Conservation (phyloP, 2,888 invertebrate genomes). For the Harmothoe impar region DNA sequence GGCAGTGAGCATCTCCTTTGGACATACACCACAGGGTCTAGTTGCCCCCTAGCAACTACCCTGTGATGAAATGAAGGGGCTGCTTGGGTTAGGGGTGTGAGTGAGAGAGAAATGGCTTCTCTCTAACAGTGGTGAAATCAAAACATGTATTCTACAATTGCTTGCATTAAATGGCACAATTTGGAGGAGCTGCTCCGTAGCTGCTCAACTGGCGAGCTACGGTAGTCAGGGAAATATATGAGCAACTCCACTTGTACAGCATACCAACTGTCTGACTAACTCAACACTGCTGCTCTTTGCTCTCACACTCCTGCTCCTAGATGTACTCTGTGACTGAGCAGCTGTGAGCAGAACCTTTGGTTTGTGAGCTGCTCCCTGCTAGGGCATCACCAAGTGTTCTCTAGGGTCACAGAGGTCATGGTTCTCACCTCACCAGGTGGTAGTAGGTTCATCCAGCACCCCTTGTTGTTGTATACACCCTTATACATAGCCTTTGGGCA, state of each 20-base stretch:
- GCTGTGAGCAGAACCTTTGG: background rate
- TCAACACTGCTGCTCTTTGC: slow-evolving; percentile 17
- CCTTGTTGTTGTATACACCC: background rate
- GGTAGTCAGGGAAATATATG: background rate
- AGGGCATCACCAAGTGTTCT: background rate
- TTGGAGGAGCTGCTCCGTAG: background rate
- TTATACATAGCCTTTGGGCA: background rate
- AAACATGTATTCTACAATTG: too few species aligned
- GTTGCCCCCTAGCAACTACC: too few species aligned
- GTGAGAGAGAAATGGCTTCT: too few species aligned
- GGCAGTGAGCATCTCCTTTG: background rate
- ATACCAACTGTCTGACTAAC: slow-evolving; percentile 29
- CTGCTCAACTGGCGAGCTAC: background rate
- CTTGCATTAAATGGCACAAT: too few species aligned
- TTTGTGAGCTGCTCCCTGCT: slow-evolving; percentile 1
- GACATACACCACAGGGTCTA: too few species aligned
- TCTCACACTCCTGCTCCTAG: background rate
- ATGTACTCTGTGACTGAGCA: background rate
- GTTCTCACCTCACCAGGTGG: slow-evolving; percentile 26
- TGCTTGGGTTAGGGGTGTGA: too few species aligned
- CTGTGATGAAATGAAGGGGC: too few species aligned
- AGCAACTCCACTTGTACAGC: slow-evolving; percentile 11
- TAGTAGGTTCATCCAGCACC: background rate
- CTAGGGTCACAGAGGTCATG: slow-evolving; percentile 14
- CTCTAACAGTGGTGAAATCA: too few species aligned